Evolutionary conservation across 2,113 vertebrate species (phyloP), one percentile per base, ranked within the genome.

Genomic region (Prionailurus bengalensis): DNA sequence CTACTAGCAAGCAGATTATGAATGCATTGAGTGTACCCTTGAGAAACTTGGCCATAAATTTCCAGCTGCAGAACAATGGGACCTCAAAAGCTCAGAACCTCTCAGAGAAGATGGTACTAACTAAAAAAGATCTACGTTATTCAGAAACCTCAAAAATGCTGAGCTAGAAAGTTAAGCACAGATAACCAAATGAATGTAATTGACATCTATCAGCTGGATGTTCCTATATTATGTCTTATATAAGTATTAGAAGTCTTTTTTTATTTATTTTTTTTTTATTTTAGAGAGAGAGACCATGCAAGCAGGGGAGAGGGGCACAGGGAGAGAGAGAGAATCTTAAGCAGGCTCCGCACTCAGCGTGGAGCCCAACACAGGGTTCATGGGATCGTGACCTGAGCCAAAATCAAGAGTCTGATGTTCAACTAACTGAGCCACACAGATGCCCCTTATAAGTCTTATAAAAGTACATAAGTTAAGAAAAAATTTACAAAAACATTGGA

Each of bases 121-220:
- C 68, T 65, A 25, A 81, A 91, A 86, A 95, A 17, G 42, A 94
- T 66, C 51, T 71, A 48, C 53, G 31, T 87, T 79, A 82, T 68
- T 91, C 36, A 84, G 82, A 76, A 92, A 93, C 66, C 58, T 81
- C 66, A 73, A 84, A 93, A 94, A 84, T 58, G 4, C 61, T 51
- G 82, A 91, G 7, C 68, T 94, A 83, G 42, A 83, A 83, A 53
- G n/a, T 55, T 55, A 97, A 83, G 78, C 55, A 74, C 61, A 94
- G 53, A 66, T 65, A 84, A 53, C 23, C 45, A 31, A 82, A 7
- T 39, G 17, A 90, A 68, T 79, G 42, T 76, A 89, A 79, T 6
- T 78, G n/a, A 76, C 53, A 76, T 27, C 68, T 63, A 82, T 53
- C 65, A 90, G 15, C 16, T 87, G 39, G 19, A 21, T 86, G n/a